Conservation (phyloP, 2,113 vertebrate species). For the Sciurus niger region DNA sequence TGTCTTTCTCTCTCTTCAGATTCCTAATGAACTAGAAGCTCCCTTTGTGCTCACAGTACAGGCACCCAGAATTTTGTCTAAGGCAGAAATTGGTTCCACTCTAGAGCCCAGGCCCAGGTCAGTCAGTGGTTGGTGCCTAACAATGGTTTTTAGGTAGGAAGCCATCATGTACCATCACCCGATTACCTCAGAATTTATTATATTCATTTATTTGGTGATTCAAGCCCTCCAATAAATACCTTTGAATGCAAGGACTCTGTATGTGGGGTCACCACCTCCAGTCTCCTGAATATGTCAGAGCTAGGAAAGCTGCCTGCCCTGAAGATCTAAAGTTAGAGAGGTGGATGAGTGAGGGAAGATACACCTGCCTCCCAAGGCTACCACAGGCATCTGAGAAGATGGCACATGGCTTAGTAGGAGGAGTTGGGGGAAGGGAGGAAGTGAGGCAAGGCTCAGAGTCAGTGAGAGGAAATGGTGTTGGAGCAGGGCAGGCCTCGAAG, state of each 20-base stretch:
- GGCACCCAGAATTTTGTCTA: not conserved
- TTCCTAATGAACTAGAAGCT: not conserved
- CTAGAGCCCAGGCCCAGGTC: not conserved
- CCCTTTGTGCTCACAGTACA: not conserved
- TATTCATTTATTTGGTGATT: not conserved
- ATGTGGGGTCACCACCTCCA: not conserved
- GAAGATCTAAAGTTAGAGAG: not conserved
- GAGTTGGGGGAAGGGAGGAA: not conserved
- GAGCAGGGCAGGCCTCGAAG: not conserved
- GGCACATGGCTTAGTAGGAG: not conserved
- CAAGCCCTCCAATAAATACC: constrained; percentile 45
- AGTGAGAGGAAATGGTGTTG: not conserved
- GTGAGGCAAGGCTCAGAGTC: not conserved
- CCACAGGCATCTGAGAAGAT: not conserved
- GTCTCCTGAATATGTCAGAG: not conserved
- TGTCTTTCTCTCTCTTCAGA: not conserved
- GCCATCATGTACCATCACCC: not conserved
- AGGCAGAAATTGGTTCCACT: not conserved
- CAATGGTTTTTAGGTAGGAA: not conserved
- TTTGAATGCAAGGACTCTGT: not conserved
- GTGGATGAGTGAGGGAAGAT: not conserved
- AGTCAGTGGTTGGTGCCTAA: not conserved
- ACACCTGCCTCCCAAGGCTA: not conserved
- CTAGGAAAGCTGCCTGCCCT: not conserved
- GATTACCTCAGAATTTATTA: not conserved